Base-by-base conservation (phyloP, 2,888 invertebrate genomes). In the Trisateles emortualis region DNA sequence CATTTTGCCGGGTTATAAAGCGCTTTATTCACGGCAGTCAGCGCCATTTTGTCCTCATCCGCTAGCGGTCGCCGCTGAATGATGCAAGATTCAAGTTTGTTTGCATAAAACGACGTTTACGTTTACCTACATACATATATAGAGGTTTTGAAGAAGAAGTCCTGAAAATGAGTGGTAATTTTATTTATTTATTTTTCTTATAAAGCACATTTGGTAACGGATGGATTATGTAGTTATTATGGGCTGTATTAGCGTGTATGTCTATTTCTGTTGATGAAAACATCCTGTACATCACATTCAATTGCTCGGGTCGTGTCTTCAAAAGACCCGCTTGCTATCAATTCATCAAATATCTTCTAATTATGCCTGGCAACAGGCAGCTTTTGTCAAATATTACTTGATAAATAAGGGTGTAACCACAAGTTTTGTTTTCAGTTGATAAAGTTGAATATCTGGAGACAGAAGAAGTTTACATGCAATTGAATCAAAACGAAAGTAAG, bases 21-120 rank as follows among this genome's bases (percentile, higher is more conserved):
- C 92, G 92, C 92, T 92, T 90, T 88, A 82, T 72, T 74, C 76
- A 68, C 74, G 70, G 63, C 60, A 76, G 72, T 76, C 84, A 91
- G 87, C 92, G 92, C 92, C 92, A 92, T 92, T 91, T 92, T 92
- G 92, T 90, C 73, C 63, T 72, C 65, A 77, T 72, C 72, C 79
- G 90, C 48, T 53, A 16, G 38, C 42, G 39, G n/a, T 39, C 39
- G 47, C 13, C 53, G 53, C 90, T 89, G 86, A 84, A 81, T 90
- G 90, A 90, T 87, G 88, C 86, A 90, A 91, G 83, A 72, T 62
- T 64, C 60, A 30, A 50, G 54, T 68, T 70, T 73, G 70, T 80
- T 86, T 86, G 72, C 79, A 59, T 56, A 0, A 36, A 36, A 10
- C 39, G 30, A 53, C 48, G 42, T 39, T 47, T 50, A 30, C 22